phyloP scores from a whole-genome alignment of 2,888 invertebrate species.

The Phalangium opilio region DNA sequence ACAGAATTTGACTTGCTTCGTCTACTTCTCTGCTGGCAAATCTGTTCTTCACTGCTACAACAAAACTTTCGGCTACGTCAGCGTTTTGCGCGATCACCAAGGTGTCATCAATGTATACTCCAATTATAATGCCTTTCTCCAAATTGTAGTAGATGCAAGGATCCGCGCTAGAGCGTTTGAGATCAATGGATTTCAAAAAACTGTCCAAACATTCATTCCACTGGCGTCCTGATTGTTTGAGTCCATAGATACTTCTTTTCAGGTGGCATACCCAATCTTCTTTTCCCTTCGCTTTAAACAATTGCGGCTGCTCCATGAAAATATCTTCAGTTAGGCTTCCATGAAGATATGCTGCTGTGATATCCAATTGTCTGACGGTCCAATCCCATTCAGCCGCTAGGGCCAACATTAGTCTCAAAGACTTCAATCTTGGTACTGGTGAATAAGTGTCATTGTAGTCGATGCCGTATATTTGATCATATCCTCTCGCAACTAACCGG shows the following conservation, averaged over 20 bases:
- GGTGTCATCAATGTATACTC: conserved; percentile 6
- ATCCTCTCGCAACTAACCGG: conserved; percentile 12
- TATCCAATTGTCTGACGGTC: conserved; percentile 8
- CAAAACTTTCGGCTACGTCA: conserved; percentile 2
- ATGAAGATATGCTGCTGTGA: conserved; percentile 10
- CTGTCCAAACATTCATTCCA: conserved; percentile 5
- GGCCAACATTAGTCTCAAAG: conserved; percentile 4
- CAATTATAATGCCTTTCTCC: neutral
- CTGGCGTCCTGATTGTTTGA: conserved; percentile 3
- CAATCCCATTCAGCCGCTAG: conserved; percentile 1
- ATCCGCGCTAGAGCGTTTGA: conserved; percentile 3
- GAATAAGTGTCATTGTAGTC: neutral
- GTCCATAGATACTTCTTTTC: conserved; percentile 6
- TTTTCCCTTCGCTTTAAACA: neutral
- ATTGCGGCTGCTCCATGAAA: conserved; percentile 7
- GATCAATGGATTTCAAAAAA: conserved; percentile 2
- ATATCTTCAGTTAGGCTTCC: conserved; percentile 9
- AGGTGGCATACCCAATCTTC: conserved; percentile 4
- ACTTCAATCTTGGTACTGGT: neutral
- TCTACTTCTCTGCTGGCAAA: conserved; percentile 2
- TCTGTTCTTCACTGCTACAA: neutral
- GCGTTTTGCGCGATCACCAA: conserved; percentile 2
- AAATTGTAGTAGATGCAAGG: conserved; percentile 5
- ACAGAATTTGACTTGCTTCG: neutral
- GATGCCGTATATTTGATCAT: neutral